These are phyloP conservation scores for Dallia pectoralis DNA, from an alignment of 2,797 vertebrate species.

Conservation along the genomic window DNA sequence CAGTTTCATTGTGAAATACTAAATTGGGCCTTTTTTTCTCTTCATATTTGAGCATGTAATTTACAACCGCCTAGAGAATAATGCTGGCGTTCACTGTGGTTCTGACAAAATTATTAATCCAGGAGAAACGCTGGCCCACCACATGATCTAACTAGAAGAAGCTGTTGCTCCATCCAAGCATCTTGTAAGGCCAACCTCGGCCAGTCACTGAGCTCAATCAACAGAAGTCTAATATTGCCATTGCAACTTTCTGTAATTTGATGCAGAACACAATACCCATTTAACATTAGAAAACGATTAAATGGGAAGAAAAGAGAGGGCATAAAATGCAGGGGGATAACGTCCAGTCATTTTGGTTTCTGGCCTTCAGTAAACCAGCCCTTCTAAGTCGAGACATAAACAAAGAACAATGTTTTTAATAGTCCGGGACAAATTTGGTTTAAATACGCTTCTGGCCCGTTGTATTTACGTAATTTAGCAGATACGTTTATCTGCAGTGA, in stretches of 20 bases:
- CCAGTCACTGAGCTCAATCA: conserved; percentile 55
- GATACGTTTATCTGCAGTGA: too few species aligned
- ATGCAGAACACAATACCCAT: conserved; percentile 61
- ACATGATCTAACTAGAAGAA: conserved; percentile 31
- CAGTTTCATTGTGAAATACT: conserved; percentile 61
- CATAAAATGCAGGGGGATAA: conserved; percentile 49
- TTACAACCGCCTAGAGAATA: conserved; percentile 68
- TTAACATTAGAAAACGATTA: conserved; percentile 63
- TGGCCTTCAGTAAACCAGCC: conserved; percentile 42
- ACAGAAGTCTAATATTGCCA: conserved; percentile 49
- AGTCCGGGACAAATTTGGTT: conserved; percentile 49
- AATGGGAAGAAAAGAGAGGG: conserved; percentile 59
- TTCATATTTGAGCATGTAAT: conserved; percentile 59
- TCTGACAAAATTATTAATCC: conserved; percentile 69
- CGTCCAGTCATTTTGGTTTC: conserved; percentile 63
- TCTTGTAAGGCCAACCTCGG: conserved; percentile 56
- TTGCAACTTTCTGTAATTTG: conserved; percentile 55
- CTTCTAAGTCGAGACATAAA: conserved; percentile 53
- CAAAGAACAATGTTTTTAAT: conserved; percentile 47
- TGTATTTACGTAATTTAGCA: too few species aligned
- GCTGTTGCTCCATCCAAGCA: conserved; percentile 41
- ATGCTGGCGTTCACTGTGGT: conserved; percentile 54
- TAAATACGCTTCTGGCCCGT: conserved; percentile 44
- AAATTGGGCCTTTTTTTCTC: conserved; percentile 46
- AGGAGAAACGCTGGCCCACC: conserved; percentile 54